Base-by-base conservation (phyloP, 2,113 vertebrate species). In the Lepus timidus region DNA sequence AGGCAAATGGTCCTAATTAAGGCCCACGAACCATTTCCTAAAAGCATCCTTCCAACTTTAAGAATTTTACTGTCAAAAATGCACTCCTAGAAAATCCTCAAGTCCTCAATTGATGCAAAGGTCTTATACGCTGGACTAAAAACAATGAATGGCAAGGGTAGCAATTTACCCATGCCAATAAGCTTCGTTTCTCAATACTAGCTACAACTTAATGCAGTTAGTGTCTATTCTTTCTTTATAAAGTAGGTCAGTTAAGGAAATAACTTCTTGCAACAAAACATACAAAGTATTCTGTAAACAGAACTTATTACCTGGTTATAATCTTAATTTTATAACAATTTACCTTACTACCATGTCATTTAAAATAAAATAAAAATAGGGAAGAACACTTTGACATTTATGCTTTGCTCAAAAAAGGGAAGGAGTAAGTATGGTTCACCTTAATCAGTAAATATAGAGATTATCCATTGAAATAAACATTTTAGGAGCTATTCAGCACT, bases 1-100 rank as follows among this genome's bases (percentile, higher is more conserved):
- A 71, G 96, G 96, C 97, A 97, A 98, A 97, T 96, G 97, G 95
- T 98, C 97, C 96, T 97, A 97, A 98, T 98, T 97, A 98, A 97
- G 88, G 95, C 94, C 73, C 92, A 96, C 96, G 93, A 97, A 96
- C 97, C 94, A 97, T 95, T 98, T 98, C 97, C 97, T 98, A 94
- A 96, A 96, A 86, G 94, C 94, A 91, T 91, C 96, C 95, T 97
- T 97, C 96, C 79, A 95, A 91, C 33, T 94, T 93, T 20, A 92
- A 97, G 93, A 84, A 83, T 96, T 96, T 95, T 96, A 97, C 88
- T 97, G 70, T 98, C 96, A 97, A 97, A 93, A 92, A 20, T 31
- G 78, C 92, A 51, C n/a, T 51, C 73, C 68, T 14, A 80, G 31
- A 97, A 97, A 65, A 51, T 8, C 49, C 52, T 71, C 22, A 86